A percentile compares a stretch with the other conserved stretches of the same genome.
phyloP scores from a whole-genome alignment of 2,888 invertebrate genomes.

The Meloe dianella region DNA sequence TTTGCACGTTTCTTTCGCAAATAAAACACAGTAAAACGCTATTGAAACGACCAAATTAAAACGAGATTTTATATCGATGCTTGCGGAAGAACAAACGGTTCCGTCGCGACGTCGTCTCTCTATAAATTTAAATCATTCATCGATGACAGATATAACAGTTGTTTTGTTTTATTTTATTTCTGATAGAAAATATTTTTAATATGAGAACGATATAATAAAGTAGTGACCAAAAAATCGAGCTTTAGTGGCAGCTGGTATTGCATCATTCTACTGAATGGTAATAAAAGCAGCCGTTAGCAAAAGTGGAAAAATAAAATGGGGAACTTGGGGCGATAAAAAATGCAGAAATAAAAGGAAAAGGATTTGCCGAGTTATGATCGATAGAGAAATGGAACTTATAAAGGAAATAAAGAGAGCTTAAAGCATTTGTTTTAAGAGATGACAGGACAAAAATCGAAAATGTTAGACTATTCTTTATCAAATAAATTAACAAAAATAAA shows the following conservation, averaged over 20 bases:
- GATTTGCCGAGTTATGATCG: constrained; percentile 9
- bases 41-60: constrained; percentile 32
- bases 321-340: constrained; percentile 9
- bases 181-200: background rate
- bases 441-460: constrained; percentile 3
- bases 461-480: background rate
- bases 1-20: constrained; percentile 20
- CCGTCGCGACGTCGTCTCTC: constrained; percentile 16
- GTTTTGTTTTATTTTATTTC: background rate
- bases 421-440: constrained; percentile 9
- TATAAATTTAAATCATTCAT: constrained; percentile 1
- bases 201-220: constrained; percentile 7
- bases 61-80: constrained; percentile 24
- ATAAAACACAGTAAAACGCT: constrained; percentile 31
- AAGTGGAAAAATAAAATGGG: constrained; percentile 9
- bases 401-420: constrained; percentile 11
- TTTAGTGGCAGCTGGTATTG: background rate
- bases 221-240: constrained; percentile 2
- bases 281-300: constrained; percentile 10
- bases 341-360: constrained; percentile 11
- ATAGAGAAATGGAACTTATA: constrained; percentile 10
- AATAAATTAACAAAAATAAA: too few species aligned
- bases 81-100: constrained; percentile 19
- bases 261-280: constrained; percentile 9
- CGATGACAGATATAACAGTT: background rate